Conservation (phyloP, 2,888 invertebrate genomes). For the Neocrepidodera transversa region DNA sequence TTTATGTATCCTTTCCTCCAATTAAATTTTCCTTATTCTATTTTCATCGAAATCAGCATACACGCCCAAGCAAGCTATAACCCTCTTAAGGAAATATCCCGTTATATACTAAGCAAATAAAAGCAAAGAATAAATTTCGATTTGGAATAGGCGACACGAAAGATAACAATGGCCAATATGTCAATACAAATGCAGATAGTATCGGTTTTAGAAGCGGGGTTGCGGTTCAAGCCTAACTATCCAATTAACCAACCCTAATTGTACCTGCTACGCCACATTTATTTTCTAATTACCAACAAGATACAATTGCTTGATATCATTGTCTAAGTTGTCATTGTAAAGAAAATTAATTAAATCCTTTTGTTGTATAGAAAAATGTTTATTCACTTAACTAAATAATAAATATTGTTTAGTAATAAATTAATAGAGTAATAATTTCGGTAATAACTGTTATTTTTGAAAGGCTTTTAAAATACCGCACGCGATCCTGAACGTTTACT, state of each 20-base stretch:
- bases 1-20: no score
- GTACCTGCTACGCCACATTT: conserved; percentile 52
- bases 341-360: conserved; percentile 23
- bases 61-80: neutral
- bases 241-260: conserved; percentile 54
- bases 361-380: neutral
- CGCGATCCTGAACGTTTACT: conserved; percentile 9
- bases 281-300: conserved; percentile 51
- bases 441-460: conserved; percentile 1
- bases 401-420: no score
- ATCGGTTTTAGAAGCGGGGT: conserved; percentile 44
- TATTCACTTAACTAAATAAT: no score
- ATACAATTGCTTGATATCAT: conserved; percentile 43
- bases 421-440: neutral
- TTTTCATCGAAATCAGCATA: no score
- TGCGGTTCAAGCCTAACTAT: conserved; percentile 51
- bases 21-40: no score
- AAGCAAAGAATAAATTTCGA: conserved; percentile 18
- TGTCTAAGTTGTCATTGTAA: conserved; percentile 37
- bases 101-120: conserved; percentile 14
- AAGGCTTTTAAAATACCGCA: conserved; percentile 1
- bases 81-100: conserved; percentile 9
- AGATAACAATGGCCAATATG: conserved; percentile 33
- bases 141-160: conserved; percentile 22
- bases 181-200: conserved; percentile 40